phyloP scores from a whole-genome alignment of 2,113 vertebrate species.

The Muntiacus muntjak region DNA sequence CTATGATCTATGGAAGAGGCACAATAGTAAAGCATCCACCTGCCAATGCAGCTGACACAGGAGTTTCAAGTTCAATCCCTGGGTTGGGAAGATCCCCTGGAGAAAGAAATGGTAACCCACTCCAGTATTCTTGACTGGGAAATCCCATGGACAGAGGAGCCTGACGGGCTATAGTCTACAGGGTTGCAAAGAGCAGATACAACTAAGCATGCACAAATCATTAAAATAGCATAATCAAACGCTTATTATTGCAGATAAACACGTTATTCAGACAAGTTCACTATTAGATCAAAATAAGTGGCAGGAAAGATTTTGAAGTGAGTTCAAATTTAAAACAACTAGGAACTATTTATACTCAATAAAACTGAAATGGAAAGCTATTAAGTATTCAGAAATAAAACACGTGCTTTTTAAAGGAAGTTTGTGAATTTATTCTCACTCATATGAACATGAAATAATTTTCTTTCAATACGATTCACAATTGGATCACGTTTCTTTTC shows the following conservation, averaged over 20 bases:
- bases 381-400: neutral
- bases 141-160: neutral
- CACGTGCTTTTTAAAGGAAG: neutral
- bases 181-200: neutral
- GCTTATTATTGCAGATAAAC: neutral
- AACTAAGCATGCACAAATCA: neutral
- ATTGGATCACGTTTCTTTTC: neutral
- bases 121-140: neutral
- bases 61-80: neutral
- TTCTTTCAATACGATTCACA: neutral
- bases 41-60: neutral
- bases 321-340: neutral
- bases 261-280: neutral
- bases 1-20: neutral
- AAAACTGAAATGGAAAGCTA: neutral
- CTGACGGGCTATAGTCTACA: rapidly evolving
- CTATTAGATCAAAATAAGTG: neutral
- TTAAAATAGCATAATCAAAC: neutral
- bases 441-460: neutral
- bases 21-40: neutral
- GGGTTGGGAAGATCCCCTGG: neutral
- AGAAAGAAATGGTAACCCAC: neutral
- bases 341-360: neutral
- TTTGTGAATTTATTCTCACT: neutral
- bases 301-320: neutral